Base-by-base conservation (phyloP, 2,797 vertebrate genomes). In the Halcyon badia region DNA sequence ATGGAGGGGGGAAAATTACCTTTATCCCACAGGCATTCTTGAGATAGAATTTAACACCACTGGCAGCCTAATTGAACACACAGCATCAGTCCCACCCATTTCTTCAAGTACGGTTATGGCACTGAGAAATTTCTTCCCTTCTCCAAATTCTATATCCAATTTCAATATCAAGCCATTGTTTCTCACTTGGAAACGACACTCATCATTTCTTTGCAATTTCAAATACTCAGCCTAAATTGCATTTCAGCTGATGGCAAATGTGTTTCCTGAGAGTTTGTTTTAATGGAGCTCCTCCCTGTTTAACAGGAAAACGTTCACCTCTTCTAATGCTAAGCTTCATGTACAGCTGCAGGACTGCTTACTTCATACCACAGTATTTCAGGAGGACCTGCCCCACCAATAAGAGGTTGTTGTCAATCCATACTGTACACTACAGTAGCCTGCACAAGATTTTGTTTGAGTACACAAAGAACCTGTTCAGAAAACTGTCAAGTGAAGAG, bases 1-100 rank as follows among this genome's bases (percentile, higher is more conserved):
- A 37, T 5, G 2, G 16, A 8, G 3, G 6, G 8, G 1, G 1
- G 25, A 24, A 24, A 22, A 61, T 20, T 37, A 56, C 25, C 5
- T 57, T 72, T 54, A 75, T 10, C 8, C 14, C 3, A 52, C 14
- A 65, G 14, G 30, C 2, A 1, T 30, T 52, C 25, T n/a, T 64
- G 28, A 78, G 14, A 28, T 24, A 68, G 10, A 71, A 60, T 51
- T 79, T n/a, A 72, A 77, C 31, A 24, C 16, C 4, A 1, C 35
- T 42, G 51, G 25, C 25, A 69, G 24, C 11, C 16, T 44, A 57
- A 75, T 0, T 52, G 49, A 89, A 76, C 12, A 61, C 4, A 35
- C 3, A 88, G 8, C 31, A 82, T 31, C 33, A 85, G 7, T 2
- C 11, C 4, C 11, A 57, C 10, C 6, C 12, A 22, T 37, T 88